Evolutionary conservation across 2,113 vertebrate species (phyloP).

Genomic region (Colossoma macropomum): DNA sequence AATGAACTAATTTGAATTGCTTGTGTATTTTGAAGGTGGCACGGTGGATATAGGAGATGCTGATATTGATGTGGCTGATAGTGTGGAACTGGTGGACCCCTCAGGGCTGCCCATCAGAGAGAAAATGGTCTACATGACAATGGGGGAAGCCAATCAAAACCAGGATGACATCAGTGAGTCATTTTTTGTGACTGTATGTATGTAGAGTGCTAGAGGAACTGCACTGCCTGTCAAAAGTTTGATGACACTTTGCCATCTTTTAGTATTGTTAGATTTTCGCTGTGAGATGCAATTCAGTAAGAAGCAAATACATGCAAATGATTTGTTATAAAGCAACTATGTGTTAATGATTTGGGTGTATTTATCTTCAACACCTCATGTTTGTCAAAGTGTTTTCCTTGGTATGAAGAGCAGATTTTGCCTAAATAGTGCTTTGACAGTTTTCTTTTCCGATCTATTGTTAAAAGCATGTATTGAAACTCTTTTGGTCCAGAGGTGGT

Average conservation of each 20-base stretch:
- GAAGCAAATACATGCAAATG: no score
- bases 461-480: no score
- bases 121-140: conserved; percentile 93
- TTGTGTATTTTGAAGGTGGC: conserved; percentile 77
- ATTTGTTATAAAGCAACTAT: no score
- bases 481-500: no score
- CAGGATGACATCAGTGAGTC: conserved; percentile 83
- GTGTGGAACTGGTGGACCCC: conserved; percentile 82
- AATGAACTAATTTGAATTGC: background rate
- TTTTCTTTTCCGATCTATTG: no score
- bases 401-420: no score
- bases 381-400: no score
- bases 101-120: conserved; percentile 82
- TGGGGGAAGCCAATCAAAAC: conserved; percentile 87
- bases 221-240: background rate
- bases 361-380: no score
- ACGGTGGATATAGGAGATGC: conserved; percentile 89
- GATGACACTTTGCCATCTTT: background rate
- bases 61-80: conserved; percentile 85
- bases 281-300: no score
- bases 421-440: no score
- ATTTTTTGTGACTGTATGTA: background rate
- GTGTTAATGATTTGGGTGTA: no score
- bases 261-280: no score
- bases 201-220: background rate